A percentile compares a stretch with the other conserved stretches of the same genome.
These are phyloP conservation scores for Eilema caniola DNA, from an alignment of 2,888 invertebrate genomes.

Conservation along the genomic window DNA sequence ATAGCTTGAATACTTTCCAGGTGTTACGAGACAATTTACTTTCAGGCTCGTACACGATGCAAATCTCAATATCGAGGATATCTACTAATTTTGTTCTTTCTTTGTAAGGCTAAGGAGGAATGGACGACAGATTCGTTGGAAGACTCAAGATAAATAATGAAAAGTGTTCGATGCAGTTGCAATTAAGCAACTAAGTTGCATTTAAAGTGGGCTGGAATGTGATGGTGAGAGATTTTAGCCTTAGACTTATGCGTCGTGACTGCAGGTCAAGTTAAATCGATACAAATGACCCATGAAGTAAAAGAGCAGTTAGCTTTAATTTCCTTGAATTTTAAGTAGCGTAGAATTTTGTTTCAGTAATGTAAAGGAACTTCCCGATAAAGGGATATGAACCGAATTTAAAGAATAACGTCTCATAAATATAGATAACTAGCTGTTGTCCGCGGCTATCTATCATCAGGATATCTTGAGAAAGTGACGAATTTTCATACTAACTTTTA, in stretches of 20 bases:
- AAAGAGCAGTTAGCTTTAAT: not conserved
- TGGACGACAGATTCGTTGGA: not conserved
- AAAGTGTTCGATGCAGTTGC: not conserved
- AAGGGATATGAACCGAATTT: no score
- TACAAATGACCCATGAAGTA: not conserved
- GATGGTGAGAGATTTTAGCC: conserved; percentile 5
- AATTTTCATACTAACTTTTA: no score
- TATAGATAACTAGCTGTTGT: no score
- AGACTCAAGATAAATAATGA: not conserved
- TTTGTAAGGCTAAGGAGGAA: not conserved
- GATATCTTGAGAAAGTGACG: no score
- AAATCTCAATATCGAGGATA: no score
- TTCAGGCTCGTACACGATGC: no score
- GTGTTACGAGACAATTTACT: no score
- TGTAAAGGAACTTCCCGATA: no score
- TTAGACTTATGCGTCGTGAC: not conserved
- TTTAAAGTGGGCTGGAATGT: not conserved
- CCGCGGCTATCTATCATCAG: no score
- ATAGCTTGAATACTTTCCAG: no score
- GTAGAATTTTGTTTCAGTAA: not conserved
- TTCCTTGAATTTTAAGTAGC: not conserved
- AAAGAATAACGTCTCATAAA: no score
- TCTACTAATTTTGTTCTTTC: not conserved
- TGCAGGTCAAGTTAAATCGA: not conserved
- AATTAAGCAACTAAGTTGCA: conserved; percentile 21